Base-by-base conservation (phyloP, 2,888 invertebrate species). In the Hemaris fuciformis region DNA sequence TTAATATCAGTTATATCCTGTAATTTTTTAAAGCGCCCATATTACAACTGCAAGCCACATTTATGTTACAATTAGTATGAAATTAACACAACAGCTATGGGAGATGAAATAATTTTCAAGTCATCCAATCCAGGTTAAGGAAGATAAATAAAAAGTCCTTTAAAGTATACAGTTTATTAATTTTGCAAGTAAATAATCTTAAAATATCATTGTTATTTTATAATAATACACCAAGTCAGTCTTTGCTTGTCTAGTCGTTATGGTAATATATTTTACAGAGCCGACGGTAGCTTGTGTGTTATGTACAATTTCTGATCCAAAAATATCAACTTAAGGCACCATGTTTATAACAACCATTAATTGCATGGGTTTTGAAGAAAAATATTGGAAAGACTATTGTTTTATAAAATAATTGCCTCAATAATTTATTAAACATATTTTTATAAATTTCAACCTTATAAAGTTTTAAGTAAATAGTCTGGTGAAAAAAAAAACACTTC, bases 221-320 rank as follows among this genome's bases (percentile, higher is more conserved):
- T 73, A 73, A 79, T 83, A 84, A 85, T 89, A 91, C 87, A 89
- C 88, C 88, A 90, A 91, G 91, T 92, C 92, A 91, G 92, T 92
- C 92, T 92, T 92, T 89, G 88, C 90, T 91, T 90, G 90, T 88
- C 86, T 89, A 88, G 84, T 86, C 83, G 84, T 85, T 87, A 88
- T 86, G 88, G 88, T 90, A 88, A 85, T 83, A 83, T 82, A 83
- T 82, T 73, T 74, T 78, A 81, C 76, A 77, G 73, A 76, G 53
- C 53, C 31, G 46, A 43, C 45, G 31, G 45, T 57, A 61, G 57
- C 43, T 22, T 1, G 27, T 58, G 25, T 45, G n/a, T n/a, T 56
- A 57, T 31, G 10, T 53, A 56, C 31, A 48, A 60, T 23, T 34
- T 31, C 10, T 20, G 23, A 23, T 59, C 10, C 22, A 31, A 20